These are phyloP conservation scores for Chironomus striatipennis DNA, from an alignment of 1,140 invertebrate species.

Conservation along the genomic window DNA sequence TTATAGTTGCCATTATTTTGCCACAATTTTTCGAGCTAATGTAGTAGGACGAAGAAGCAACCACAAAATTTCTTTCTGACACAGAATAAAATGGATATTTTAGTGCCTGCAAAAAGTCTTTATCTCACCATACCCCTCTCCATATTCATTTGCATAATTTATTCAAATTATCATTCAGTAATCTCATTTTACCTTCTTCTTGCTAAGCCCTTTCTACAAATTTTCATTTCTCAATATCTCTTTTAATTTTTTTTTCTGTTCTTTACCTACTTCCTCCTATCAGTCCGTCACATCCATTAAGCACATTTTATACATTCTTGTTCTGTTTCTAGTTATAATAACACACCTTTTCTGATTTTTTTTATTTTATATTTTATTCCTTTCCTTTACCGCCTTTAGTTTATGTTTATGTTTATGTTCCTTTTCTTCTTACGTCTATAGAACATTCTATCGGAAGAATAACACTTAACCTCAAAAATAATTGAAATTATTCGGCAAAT, in stretches of 20 bases:
- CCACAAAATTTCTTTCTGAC: neutral
- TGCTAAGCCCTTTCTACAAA: neutral
- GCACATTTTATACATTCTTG: neutral
- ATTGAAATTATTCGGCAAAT: too few species aligned
- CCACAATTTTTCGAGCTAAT: neutral
- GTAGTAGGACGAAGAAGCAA: neutral
- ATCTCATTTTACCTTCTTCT: neutral
- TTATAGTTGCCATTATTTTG: neutral
- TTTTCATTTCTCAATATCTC: neutral
- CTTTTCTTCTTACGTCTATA: too few species aligned
- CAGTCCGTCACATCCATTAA: neutral
- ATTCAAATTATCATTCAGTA: constrained; percentile 14
- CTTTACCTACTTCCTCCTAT: too few species aligned
- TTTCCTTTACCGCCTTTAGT: neutral
- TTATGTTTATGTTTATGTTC: neutral
- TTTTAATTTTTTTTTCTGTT: too few species aligned
- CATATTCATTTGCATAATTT: neutral
- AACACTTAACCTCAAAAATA: too few species aligned
- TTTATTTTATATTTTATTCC: neutral
- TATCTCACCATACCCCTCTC: too few species aligned
- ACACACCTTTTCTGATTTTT: neutral
- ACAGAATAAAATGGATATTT: too few species aligned
- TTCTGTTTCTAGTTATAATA: neutral
- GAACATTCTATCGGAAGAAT: too few species aligned
- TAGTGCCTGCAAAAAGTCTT: too few species aligned